Base-by-base conservation (phyloP, 2,797 vertebrate species). In the Enteromius trimaculatus region DNA sequence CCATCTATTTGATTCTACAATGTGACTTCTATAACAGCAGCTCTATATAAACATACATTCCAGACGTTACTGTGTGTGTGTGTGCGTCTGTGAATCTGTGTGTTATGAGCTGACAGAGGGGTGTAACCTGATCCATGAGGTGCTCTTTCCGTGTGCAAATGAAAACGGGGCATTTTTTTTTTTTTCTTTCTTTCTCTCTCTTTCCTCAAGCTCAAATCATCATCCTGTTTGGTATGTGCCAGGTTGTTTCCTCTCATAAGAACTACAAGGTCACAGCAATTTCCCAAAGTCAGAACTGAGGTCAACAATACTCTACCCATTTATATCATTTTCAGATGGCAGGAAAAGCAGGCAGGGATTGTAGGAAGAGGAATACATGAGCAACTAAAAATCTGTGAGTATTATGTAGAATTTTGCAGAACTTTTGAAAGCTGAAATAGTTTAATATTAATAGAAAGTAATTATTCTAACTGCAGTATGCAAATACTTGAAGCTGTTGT, bases 201-300 rank as follows among this genome's bases (percentile, higher is more conserved):
- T n/a, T n/a, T n/a, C n/a, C n/a, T n/a, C n/a, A n/a, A 90, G 92
- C 93, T 94, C 92, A 93, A 86, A 84, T 74, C 86, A 90, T 90
- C 75, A 86, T 83, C 87, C 89, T 84, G 85, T 89, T 88, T 53
- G 65, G 89, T 84, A 80, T 84, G 86, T 92, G 91, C 92, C 90
- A 91, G 88, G 86, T 90, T 89, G 91, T 93, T 95, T 93, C 92
- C 92, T 93, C 92, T 90, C 91, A 89, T 90, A 93, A 93, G 90
- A 82, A 49, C 85, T 82, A 78, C 88, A 88, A 90, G 93, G 93
- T 95, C 93, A 92, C 86, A 88, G 90, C 91, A 94, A 95, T 95
- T 95, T 95, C 94, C 94, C 92, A 83, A 79, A 92, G 93, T 94
- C 92, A 91, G 88, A 91, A 92, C 83, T 65, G 79, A 92, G 92